These are phyloP conservation scores for Microcebus tavaratra DNA, from an alignment of 2,113 vertebrate genomes.

Conservation along the genomic window DNA sequence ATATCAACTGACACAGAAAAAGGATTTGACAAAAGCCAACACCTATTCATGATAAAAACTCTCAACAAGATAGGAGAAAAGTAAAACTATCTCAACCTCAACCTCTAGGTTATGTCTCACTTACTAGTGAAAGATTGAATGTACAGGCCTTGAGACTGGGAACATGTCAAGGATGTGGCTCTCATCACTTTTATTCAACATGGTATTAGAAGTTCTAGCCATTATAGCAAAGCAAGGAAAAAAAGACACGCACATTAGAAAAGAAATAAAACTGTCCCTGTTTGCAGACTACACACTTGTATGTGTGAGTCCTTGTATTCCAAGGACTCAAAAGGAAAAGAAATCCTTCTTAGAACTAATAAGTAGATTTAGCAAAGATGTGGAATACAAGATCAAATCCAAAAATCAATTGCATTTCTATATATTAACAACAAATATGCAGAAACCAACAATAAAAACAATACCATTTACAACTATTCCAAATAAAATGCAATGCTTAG, in stretches of 20 bases:
- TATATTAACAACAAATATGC: neutral
- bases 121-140: neutral
- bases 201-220: neutral
- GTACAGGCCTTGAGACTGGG: neutral
- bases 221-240: neutral
- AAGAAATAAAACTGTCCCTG: neutral
- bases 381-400: neutral
- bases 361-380: neutral
- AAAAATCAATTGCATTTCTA: neutral
- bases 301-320: neutral
- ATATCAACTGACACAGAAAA: neutral
- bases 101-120: neutral
- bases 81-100: neutral
- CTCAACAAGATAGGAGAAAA: neutral
- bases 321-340: neutral
- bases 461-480: neutral
- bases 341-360: neutral
- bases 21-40: neutral
- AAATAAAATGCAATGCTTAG: neutral
- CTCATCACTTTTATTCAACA: neutral
- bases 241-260: neutral
- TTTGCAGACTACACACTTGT: neutral
- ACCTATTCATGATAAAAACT: neutral
- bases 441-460: neutral
- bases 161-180: neutral